A percentile compares a stretch with the other conserved stretches of the same genome.
Evolutionary conservation across 2,888 invertebrate species (phyloP).

Genomic region (Salpingus planirostris): DNA sequence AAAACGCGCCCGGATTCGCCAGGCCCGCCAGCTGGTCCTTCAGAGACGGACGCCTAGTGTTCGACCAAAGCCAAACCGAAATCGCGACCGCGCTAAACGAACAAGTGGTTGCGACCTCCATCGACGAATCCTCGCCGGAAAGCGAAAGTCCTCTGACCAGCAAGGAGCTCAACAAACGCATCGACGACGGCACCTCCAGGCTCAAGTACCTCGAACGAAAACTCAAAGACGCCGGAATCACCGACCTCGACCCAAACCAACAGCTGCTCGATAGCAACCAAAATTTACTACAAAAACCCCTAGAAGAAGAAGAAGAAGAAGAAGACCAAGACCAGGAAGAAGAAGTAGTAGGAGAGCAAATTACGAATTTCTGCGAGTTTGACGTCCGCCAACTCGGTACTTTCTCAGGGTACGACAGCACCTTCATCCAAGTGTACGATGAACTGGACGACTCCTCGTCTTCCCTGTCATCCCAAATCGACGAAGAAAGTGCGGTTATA

Average conservation of each 20-base stretch:
- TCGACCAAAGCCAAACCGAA: slow-evolving; percentile 14
- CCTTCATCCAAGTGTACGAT: slow-evolving; percentile 31
- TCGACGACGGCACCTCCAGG: slow-evolving; percentile 42
- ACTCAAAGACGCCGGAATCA: slow-evolving; percentile 32
- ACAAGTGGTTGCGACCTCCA: slow-evolving; percentile 10
- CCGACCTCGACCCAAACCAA: slow-evolving; percentile 21
- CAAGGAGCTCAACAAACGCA: slow-evolving; percentile 31
- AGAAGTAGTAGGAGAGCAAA: slow-evolving; percentile 13
- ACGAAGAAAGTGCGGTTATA: slow-evolving; percentile 25
- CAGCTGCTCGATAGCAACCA: slow-evolving; percentile 23
- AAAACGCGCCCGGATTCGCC: background rate
- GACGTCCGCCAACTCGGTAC: slow-evolving; percentile 28
- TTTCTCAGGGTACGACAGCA: slow-evolving; percentile 18
- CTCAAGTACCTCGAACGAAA: slow-evolving; percentile 45
- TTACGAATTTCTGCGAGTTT: slow-evolving; percentile 29
- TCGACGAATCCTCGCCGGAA: slow-evolving; percentile 29
- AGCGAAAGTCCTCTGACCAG: no score
- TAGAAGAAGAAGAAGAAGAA: slow-evolving; percentile 10
- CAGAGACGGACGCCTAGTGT: slow-evolving; percentile 29
- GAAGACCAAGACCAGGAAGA: slow-evolving; percentile 13
- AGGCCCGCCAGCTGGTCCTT: slow-evolving; percentile 24
- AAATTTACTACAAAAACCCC: slow-evolving; percentile 17
- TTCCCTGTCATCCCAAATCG: slow-evolving; percentile 18
- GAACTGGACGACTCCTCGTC: slow-evolving; percentile 30
- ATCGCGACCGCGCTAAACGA: no score